These are phyloP conservation scores for Teinopalpus imperialis DNA, from an alignment of 2,888 invertebrate species.

Conservation along the genomic window DNA sequence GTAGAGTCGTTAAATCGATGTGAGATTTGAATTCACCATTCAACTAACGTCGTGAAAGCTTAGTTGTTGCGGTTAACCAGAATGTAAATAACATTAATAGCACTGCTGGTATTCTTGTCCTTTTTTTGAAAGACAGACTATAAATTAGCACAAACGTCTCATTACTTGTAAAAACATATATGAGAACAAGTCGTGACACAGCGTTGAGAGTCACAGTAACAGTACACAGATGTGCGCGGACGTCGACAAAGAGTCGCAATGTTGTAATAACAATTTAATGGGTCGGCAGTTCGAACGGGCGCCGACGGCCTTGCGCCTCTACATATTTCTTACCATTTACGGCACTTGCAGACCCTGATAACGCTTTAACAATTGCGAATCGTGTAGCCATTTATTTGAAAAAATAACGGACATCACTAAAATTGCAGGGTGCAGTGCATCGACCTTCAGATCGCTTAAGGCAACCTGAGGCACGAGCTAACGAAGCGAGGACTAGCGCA, in stretches of 20 bases:
- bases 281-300: slow-evolving; percentile 28
- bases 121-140: too few species aligned
- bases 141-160: too few species aligned
- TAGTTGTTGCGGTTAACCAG: too few species aligned
- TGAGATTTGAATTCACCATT: too few species aligned
- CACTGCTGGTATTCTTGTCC: too few species aligned
- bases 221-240: slow-evolving; percentile 33
- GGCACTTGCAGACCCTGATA: slow-evolving; percentile 35
- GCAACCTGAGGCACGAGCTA: too few species aligned
- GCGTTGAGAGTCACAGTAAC: neutral
- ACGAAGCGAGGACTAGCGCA: too few species aligned
- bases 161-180: slow-evolving; percentile 19
- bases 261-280: slow-evolving; percentile 32
- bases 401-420: slow-evolving; percentile 3
- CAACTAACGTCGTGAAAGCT: too few species aligned
- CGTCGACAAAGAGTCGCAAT: slow-evolving; percentile 33
- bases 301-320: slow-evolving; percentile 26
- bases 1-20: too few species aligned
- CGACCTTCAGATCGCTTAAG: too few species aligned
- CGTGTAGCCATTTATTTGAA: neutral
- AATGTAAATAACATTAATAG: too few species aligned
- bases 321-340: slow-evolving; percentile 36
- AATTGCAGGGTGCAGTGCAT: too few species aligned
- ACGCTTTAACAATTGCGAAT: slow-evolving; percentile 30
- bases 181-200: neutral